phyloP scores from a whole-genome alignment of 2,113 vertebrate genomes.

The Colius striatus region DNA sequence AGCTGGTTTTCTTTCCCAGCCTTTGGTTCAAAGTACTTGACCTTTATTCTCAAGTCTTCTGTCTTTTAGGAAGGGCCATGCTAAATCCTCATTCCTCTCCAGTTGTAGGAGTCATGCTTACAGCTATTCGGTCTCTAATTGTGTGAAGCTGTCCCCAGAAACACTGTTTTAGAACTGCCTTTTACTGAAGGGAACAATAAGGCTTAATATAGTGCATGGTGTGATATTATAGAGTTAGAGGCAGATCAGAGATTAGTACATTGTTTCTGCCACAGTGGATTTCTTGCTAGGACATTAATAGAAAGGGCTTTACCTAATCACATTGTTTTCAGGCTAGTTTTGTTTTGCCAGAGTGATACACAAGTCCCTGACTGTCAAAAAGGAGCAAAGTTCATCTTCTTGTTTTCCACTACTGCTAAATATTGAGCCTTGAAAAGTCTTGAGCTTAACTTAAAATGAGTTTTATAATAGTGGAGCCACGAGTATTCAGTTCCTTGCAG shows the following conservation, averaged over 20 bases:
- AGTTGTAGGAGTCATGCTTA: background rate
- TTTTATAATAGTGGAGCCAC: background rate
- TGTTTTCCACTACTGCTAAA: background rate
- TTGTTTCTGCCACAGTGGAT: constrained; percentile 48
- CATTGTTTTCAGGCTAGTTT: constrained; percentile 59
- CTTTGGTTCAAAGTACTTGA: constrained; percentile 33
- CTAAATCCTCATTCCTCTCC: background rate
- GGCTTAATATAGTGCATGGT: constrained; percentile 60
- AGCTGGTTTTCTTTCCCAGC: constrained; percentile 1
- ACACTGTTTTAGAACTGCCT: background rate
- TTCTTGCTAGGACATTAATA: constrained; percentile 59
- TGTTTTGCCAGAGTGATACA: constrained; percentile 42
- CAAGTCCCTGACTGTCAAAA: constrained; percentile 36
- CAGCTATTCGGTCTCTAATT: background rate
- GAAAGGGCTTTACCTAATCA: constrained; percentile 47
- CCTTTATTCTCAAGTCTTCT: constrained; percentile 16
- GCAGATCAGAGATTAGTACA: constrained; percentile 47
- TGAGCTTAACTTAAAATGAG: background rate
- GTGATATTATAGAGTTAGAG: constrained; percentile 26
- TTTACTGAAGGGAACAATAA: constrained; percentile 54
- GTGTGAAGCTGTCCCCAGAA: constrained; percentile 20
- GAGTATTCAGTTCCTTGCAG: background rate
- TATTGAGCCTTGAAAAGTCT: background rate
- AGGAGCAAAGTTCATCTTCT: constrained; percentile 35
- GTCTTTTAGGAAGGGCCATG: background rate